These are phyloP conservation scores for Danio jaintianensis DNA, from an alignment of 2,797 vertebrate genomes.

Conservation along the genomic window DNA sequence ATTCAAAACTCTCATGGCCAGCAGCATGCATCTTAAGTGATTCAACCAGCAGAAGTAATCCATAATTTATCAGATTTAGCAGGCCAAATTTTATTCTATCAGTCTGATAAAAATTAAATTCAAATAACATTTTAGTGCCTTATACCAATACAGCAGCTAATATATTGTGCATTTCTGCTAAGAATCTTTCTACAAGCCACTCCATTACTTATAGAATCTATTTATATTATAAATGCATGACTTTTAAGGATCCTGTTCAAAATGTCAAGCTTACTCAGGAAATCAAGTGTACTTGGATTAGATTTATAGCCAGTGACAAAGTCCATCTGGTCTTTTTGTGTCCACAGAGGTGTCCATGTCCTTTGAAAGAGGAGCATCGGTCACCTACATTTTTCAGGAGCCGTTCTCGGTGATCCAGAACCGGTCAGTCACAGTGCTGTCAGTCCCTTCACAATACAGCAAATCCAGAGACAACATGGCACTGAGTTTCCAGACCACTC, in stretches of 20 bases:
- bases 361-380: conserved; percentile 89
- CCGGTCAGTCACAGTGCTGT: conserved; percentile 81
- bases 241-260: background rate
- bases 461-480: conserved; percentile 87
- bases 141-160: too few species aligned
- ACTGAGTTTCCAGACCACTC: conserved; percentile 90
- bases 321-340: conserved; percentile 1
- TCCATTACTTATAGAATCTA: background rate
- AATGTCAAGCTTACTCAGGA: background rate
- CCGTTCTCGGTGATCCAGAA: conserved; percentile 95
- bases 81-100: too few species aligned
- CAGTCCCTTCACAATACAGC: conserved; percentile 82
- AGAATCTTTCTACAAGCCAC: too few species aligned
- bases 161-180: too few species aligned
- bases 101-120: too few species aligned
- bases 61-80: too few species aligned
- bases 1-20: too few species aligned
- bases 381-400: conserved; percentile 94
- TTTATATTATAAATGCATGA: background rate
- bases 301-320: background rate
- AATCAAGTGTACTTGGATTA: background rate
- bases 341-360: conserved; percentile 92
- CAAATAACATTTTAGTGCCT: too few species aligned
- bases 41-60: too few species aligned
- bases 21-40: too few species aligned